phyloP scores from a whole-genome alignment of 2,888 invertebrate species.

The Agrenia bidenticulata region DNA sequence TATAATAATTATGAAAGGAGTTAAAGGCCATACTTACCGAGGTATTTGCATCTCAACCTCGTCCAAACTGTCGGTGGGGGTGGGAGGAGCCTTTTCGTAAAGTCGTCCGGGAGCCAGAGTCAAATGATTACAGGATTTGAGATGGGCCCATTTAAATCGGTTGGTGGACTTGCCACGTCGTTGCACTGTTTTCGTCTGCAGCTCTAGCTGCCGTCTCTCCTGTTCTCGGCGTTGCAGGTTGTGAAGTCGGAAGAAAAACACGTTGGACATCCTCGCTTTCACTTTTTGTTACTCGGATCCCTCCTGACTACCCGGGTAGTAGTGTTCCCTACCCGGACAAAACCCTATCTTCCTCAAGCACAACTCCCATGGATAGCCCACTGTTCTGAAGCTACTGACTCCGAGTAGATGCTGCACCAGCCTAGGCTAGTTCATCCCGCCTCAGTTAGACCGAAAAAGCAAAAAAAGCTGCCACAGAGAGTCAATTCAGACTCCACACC shows the following conservation, averaged over 20 bases:
- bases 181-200: constrained; percentile 53
- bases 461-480: too few relatives aligned
- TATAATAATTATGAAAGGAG: too few relatives aligned
- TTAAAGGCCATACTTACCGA: constrained; percentile 66
- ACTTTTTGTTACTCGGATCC: neutral
- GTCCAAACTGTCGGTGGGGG: constrained; percentile 84
- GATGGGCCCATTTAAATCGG: constrained; percentile 52
- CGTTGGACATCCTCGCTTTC: constrained; percentile 55
- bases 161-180: constrained; percentile 45
- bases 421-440: too few relatives aligned
- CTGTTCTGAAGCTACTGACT: too few relatives aligned
- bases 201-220: constrained; percentile 65
- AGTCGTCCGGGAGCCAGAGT: constrained; percentile 52
- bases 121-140: constrained; percentile 53
- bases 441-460: too few relatives aligned
- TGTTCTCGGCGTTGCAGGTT: constrained; percentile 84
- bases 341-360: too few relatives aligned
- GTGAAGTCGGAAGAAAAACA: constrained; percentile 94
- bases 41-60: constrained; percentile 90
- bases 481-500: too few relatives aligned
- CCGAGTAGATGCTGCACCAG: too few relatives aligned
- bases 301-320: constrained; percentile 1
- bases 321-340: neutral
- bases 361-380: too few relatives aligned
- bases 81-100: constrained; percentile 66